Evolutionary conservation across 2,797 vertebrate species (phyloP).

Genomic region (Prunella strophiata): DNA sequence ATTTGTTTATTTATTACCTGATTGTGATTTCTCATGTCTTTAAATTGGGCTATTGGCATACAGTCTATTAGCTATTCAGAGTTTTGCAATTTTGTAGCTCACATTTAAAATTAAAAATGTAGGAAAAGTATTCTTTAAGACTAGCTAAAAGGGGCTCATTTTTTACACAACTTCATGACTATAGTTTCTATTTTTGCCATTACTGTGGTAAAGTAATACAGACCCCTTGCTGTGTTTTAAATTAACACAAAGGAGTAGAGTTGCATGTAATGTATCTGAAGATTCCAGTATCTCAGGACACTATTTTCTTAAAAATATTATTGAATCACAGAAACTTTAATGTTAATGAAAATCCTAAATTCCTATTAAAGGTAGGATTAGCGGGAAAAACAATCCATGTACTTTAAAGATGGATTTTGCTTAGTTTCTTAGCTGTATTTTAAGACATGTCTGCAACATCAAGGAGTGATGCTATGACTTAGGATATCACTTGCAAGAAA

Average conservation of each 20-base stretch:
- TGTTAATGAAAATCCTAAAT: neutral
- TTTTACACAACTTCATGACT: neutral
- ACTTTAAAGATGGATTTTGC: neutral
- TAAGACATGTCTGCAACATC: neutral
- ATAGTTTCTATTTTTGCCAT: neutral
- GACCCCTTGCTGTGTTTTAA: neutral
- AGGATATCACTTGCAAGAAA: neutral
- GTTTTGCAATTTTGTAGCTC: neutral
- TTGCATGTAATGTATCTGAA: neutral
- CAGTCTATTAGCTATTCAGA: neutral
- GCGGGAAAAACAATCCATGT: neutral
- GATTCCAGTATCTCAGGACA: neutral
- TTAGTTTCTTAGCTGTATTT: neutral
- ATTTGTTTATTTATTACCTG: neutral
- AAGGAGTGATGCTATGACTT: neutral
- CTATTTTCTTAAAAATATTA: neutral
- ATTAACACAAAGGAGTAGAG: neutral
- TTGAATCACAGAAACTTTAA: neutral
- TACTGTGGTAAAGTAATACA: neutral
- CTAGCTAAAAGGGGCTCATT: neutral
- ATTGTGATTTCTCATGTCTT: neutral
- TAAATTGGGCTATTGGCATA: neutral
- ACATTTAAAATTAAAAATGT: neutral
- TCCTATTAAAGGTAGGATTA: neutral
- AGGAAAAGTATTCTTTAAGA: neutral